Conservation (phyloP, 2,797 vertebrate genomes). For the Clamator glandarius region DNA sequence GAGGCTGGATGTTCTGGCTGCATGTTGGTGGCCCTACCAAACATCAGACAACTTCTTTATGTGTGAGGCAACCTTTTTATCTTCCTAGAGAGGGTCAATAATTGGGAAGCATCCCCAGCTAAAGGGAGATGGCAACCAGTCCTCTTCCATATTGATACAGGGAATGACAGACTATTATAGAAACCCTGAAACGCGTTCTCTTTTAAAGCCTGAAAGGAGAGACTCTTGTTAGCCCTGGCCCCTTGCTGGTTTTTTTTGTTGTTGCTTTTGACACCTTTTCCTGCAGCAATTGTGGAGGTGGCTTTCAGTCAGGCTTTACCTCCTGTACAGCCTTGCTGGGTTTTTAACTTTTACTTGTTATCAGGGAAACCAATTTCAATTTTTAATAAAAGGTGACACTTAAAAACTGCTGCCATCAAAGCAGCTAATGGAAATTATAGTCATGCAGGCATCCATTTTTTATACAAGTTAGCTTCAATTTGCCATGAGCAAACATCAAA, state of each 20-base stretch:
- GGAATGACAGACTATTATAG: neutral
- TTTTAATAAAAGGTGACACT: neutral
- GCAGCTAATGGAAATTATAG: neutral
- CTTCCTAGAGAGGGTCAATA: neutral
- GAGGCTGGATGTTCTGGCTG: neutral
- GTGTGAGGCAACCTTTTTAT: neutral
- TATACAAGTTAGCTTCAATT: neutral
- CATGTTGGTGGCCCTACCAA: neutral
- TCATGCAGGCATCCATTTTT: neutral
- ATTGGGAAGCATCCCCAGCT: neutral
- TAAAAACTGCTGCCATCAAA: neutral
- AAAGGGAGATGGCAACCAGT: neutral
- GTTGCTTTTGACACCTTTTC: constrained; percentile 36
- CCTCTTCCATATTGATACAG: neutral
- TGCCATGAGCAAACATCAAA: neutral
- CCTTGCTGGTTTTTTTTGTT: neutral
- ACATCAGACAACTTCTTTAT: neutral
- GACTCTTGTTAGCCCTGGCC: neutral
- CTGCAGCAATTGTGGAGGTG: constrained; percentile 13
- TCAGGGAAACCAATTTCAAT: neutral
- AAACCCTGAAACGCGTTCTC: neutral
- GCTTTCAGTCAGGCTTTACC: constrained; percentile 33
- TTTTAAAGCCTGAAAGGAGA: constrained; percentile 20
- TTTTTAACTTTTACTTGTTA: constrained; percentile 23
- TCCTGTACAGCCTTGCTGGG: neutral